phyloP scores from a whole-genome alignment of 2,888 invertebrate genomes.

The Ceraclea dissimilis region DNA sequence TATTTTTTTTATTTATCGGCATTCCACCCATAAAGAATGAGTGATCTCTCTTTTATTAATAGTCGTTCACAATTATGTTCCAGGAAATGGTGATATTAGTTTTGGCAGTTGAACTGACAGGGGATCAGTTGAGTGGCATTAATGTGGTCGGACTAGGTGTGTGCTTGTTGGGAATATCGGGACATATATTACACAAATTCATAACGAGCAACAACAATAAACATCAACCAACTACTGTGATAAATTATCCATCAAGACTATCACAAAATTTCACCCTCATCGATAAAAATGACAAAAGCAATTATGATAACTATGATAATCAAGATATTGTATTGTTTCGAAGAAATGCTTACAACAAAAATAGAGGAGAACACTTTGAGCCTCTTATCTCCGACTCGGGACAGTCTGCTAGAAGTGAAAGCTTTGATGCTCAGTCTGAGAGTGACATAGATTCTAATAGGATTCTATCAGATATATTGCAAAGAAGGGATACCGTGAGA shows the following conservation, averaged over 20 bases:
- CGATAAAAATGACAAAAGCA: constrained; percentile 14
- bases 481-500: constrained; percentile 39
- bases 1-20: too few relatives aligned
- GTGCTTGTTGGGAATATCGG: constrained; percentile 80
- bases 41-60: too few relatives aligned
- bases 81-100: constrained; percentile 90
- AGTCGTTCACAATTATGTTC: too few relatives aligned
- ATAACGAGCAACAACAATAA: constrained; percentile 1
- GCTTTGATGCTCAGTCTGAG: constrained; percentile 34
- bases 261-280: constrained; percentile 16
- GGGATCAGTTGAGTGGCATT: constrained; percentile 73
- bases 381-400: constrained; percentile 34
- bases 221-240: constrained; percentile 13
- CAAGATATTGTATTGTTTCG: constrained; percentile 20
- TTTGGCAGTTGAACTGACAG: constrained; percentile 79
- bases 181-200: constrained; percentile 74
- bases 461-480: constrained; percentile 50
- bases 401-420: constrained; percentile 29
- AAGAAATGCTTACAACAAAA: constrained; percentile 18
- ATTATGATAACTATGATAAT: constrained; percentile 13
- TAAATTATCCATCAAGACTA: constrained; percentile 24
- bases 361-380: constrained; percentile 32
- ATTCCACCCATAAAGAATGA: too few relatives aligned
- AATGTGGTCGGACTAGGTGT: constrained; percentile 81
- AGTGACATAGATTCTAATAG: constrained; percentile 46